Base-by-base conservation (phyloP, 2,797 vertebrate species). In the Numenius phaeopus region DNA sequence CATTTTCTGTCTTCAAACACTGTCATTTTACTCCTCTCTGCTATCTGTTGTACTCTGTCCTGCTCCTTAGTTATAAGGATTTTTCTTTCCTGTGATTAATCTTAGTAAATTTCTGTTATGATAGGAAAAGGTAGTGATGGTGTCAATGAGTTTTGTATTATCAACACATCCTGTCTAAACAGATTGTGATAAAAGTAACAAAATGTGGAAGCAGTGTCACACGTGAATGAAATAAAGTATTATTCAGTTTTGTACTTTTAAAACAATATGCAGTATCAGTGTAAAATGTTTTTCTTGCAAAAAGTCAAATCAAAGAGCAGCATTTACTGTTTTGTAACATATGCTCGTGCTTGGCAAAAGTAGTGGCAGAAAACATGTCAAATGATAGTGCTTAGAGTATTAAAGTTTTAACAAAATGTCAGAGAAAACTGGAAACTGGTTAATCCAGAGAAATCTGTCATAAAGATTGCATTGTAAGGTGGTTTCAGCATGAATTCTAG, bases 401-500 rank as follows among this genome's bases (percentile, higher is more conserved):
- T 98, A 98, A 98, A 98, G 96, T 98, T 98, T 98, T 98, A 98
- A 94, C 87, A 90, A 87, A 96, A 97, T 92, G 95, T 98, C 98
- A 98, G 95, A 96, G 92, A 97, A 97, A 97, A 97, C 86, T 95
- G 91, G 94, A 92, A 97, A 95, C 93, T 89, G 70, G 79, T 97
- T 97, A 98, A 98, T 98, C 97, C 97, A 96, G 95, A 97, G 96
- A 98, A 98, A 98, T 97, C 97, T 98, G 96, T 97, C 96, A 96
- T 96, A 94, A 98, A 97, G 95, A 98, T 97, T 95, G 89, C 91
- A 94, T 95, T 92, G 66, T 92, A 94, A 97, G 88, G 95, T 98
- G 97, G 94, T 80, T 98, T 98, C 96, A 96, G 62, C 85, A 79
- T 94, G 96, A 98, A 89, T 97, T 97, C 46, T 86, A 78, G 89